These are phyloP conservation scores for Holotrichia oblita DNA, from an alignment of 1,140 invertebrate species.

Conservation along the genomic window DNA sequence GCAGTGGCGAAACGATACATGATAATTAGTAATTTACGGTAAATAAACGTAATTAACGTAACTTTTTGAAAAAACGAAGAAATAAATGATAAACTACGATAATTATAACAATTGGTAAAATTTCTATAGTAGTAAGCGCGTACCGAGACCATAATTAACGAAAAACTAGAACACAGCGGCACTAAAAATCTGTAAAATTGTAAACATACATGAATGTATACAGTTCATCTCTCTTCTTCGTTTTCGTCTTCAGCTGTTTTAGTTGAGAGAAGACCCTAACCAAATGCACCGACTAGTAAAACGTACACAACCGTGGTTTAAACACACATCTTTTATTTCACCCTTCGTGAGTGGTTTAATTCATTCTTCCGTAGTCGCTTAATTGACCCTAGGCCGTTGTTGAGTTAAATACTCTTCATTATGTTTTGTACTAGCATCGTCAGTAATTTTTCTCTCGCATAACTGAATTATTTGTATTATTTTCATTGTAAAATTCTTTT, in stretches of 20 bases:
- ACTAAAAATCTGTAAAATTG: constrained; percentile 3
- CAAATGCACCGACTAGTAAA: constrained; percentile 16
- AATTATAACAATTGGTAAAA: too few relatives aligned
- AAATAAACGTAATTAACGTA: too few relatives aligned
- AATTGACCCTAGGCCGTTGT: constrained; percentile 42
- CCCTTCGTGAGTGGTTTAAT: constrained; percentile 44
- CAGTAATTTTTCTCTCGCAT: not conserved
- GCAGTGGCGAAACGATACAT: too few relatives aligned
- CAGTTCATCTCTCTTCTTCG: not conserved
- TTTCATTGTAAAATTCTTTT: not conserved
- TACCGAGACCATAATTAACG: too few relatives aligned
- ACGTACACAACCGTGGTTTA: constrained; percentile 15
- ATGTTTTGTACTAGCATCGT: constrained; percentile 1
- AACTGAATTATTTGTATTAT: not conserved
- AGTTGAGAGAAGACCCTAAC: constrained; percentile 15
- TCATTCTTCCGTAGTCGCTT: constrained; percentile 43
- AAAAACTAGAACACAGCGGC: too few relatives aligned
- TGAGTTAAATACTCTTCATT: constrained; percentile 22
- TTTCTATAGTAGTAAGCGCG: too few relatives aligned
- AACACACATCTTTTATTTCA: constrained; percentile 42
- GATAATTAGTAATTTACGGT: too few relatives aligned
- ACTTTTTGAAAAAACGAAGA: too few relatives aligned
- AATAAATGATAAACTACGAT: too few relatives aligned
- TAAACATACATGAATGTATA: not conserved
- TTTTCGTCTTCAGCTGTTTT: constrained; percentile 13